Evolutionary conservation across 2,797 vertebrate species (phyloP).

Genomic region (Enteromius treurensis): DNA sequence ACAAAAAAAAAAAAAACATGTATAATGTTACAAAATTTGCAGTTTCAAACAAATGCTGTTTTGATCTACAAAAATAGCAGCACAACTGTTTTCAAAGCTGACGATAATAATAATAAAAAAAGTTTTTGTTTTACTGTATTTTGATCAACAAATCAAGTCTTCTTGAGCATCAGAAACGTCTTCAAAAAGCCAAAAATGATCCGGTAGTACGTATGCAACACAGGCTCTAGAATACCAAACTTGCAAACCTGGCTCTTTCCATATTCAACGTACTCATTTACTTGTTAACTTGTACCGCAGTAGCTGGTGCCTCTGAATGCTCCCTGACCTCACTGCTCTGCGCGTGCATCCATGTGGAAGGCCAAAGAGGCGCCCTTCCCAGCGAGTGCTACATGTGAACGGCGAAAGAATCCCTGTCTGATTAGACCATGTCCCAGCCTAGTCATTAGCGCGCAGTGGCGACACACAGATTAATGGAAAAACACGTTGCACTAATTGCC

Average conservation of each 20-base stretch:
- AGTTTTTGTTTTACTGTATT: neutral
- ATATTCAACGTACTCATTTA: too few species aligned
- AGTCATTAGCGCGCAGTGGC: slow-evolving; percentile 68
- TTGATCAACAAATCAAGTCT: neutral
- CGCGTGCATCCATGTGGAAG: slow-evolving; percentile 38
- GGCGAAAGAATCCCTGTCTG: slow-evolving; percentile 50
- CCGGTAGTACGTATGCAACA: neutral
- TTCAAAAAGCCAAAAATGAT: neutral
- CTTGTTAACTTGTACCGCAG: slow-evolving; percentile 11
- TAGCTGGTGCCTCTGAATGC: neutral
- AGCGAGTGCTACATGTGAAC: slow-evolving; percentile 54
- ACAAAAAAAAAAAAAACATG: too few species aligned
- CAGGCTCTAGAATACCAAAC: neutral
- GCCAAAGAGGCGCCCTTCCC: slow-evolving; percentile 45
- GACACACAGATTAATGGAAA: slow-evolving; percentile 58
- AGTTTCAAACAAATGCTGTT: too few species aligned
- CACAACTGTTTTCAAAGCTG: neutral
- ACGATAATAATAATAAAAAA: neutral
- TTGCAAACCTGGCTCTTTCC: neutral
- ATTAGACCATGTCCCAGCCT: slow-evolving; percentile 58
- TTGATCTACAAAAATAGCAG: neutral
- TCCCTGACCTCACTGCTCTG: slow-evolving; percentile 18
- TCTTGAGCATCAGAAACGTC: neutral
- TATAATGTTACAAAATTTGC: too few species aligned
- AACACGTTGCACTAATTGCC: slow-evolving; percentile 65